Percentiles rank a stretch among this genome's conserved stretches.
phyloP scores from a whole-genome alignment of 2,888 invertebrate species.

The Tanytarsus gracilentus region DNA sequence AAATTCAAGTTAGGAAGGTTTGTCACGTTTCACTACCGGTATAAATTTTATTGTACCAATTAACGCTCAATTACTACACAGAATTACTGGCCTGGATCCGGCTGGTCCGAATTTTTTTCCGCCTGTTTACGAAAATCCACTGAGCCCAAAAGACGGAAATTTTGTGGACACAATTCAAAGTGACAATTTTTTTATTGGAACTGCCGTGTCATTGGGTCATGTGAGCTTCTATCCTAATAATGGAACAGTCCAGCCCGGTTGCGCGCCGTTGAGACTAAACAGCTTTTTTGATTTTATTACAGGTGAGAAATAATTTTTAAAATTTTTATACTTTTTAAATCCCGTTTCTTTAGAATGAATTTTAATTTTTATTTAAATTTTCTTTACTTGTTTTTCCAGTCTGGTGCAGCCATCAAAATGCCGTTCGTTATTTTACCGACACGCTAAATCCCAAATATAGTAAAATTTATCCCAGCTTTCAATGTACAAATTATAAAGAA shows the following conservation, averaged over 20 bases:
- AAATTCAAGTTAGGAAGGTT: constrained; percentile 12
- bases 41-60: neutral
- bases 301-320: constrained; percentile 6
- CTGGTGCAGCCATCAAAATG: constrained; percentile 17
- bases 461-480: neutral
- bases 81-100: constrained; percentile 20
- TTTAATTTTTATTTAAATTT: neutral
- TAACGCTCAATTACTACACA: neutral
- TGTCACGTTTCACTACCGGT: neutral
- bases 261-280: neutral
- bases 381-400: neutral
- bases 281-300: neutral
- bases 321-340: no score
- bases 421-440: constrained; percentile 4
- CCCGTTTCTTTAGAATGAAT: no score
- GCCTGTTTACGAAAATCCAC: constrained; percentile 11
- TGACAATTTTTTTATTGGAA: constrained; percentile 15
- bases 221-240: constrained; percentile 15
- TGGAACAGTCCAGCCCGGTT: constrained; percentile 4
- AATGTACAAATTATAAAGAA: constrained; percentile 8
- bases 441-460: neutral
- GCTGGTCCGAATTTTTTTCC: constrained; percentile 18
- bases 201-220: neutral
- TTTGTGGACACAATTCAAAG: constrained; percentile 25
- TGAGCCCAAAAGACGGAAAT: constrained; percentile 1